phyloP scores from a whole-genome alignment of 2,113 vertebrate species.

The Psephotus haematonotus region DNA sequence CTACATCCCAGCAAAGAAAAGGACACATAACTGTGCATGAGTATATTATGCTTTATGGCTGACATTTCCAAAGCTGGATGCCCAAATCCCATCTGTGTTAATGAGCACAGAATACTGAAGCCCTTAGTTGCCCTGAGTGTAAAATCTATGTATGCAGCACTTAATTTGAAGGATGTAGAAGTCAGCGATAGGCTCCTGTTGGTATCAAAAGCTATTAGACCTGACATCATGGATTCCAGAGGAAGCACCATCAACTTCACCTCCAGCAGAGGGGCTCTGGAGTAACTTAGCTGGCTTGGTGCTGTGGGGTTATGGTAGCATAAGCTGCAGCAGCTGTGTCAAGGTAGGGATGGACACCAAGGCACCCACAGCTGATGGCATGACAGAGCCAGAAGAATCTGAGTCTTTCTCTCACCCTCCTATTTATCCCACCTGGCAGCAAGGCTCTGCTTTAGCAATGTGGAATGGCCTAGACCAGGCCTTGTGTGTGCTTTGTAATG shows the following conservation, averaged over 20 bases:
- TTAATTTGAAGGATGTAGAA: background rate
- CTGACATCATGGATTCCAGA: background rate
- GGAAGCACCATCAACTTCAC: background rate
- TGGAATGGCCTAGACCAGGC: background rate
- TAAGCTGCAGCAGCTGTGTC: background rate
- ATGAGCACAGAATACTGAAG: background rate
- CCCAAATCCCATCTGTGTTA: background rate
- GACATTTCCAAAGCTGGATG: background rate
- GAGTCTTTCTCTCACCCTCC: background rate
- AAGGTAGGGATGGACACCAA: background rate
- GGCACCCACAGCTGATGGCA: background rate
- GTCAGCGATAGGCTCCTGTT: background rate
- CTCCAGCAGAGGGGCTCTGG: background rate
- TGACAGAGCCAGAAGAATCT: background rate
- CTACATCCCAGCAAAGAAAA: background rate
- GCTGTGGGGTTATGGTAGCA: background rate
- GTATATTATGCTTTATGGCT: background rate
- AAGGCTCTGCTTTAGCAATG: background rate
- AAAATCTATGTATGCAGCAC: background rate
- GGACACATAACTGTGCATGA: background rate
- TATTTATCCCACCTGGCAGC: background rate
- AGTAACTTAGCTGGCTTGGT: background rate
- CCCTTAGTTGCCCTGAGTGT: background rate
- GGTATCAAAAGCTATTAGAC: background rate
- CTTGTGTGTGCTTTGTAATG: fast-evolving